Percentiles rank a stretch among this genome's conserved stretches.
Conservation (phyloP, 2,888 invertebrate species). For the Parochlus steinenii region DNA sequence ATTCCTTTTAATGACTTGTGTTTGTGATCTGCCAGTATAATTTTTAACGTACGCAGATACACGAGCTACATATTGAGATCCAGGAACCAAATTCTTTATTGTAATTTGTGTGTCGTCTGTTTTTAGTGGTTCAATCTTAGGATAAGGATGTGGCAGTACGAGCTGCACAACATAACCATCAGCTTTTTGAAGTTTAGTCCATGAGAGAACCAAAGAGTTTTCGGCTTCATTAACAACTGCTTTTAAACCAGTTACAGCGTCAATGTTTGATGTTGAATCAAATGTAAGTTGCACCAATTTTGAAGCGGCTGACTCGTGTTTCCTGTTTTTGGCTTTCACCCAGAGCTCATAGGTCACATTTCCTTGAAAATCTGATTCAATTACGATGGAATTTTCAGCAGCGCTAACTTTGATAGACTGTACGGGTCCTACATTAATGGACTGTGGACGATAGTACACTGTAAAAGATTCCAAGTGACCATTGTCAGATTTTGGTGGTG, state of each 20-base stretch:
- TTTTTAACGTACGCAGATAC: conserved; percentile 35
- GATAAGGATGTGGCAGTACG: conserved; percentile 37
- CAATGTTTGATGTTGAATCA: conserved; percentile 46
- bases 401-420: conserved; percentile 16
- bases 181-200: conserved; percentile 40
- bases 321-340: conserved; percentile 40
- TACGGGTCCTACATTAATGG: conserved; percentile 34
- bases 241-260: conserved; percentile 38
- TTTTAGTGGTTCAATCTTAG: conserved; percentile 30
- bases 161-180: conserved; percentile 41
- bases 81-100: conserved; percentile 27
- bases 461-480: conserved; percentile 46
- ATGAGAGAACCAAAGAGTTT: conserved; percentile 38
- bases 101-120: conserved; percentile 32
- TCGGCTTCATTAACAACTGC: conserved; percentile 33
- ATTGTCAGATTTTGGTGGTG: conserved; percentile 42
- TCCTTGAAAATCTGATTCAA: conserved; percentile 16
- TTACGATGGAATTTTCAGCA: conserved; percentile 14
- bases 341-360: conserved; percentile 20
- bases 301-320: conserved; percentile 42
- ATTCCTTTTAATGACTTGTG: conserved; percentile 26
- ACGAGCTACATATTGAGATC: conserved; percentile 35
- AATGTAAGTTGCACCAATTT: conserved; percentile 39
- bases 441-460: conserved; percentile 46
- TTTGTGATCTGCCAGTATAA: conserved; percentile 28